Evolutionary conservation across 1,140 invertebrate species (phyloP).

Genomic region (Metopolophium dirhodum): DNA sequence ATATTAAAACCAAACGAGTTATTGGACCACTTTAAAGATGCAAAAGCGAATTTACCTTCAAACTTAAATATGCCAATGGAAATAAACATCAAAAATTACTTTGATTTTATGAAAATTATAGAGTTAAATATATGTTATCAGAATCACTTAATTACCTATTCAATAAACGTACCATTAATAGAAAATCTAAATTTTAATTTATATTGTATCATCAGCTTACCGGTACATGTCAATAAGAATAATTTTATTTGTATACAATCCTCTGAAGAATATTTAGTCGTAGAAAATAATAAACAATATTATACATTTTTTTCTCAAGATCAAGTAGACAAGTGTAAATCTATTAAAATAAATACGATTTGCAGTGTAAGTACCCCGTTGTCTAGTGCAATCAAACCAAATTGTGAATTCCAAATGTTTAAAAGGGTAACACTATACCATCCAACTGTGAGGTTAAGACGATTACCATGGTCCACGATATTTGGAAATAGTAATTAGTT

Average conservation of each 20-base stretch:
- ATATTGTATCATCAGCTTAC: background rate
- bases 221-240: background rate
- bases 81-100: background rate
- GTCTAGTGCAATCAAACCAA: too few relatives aligned
- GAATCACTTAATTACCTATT: background rate
- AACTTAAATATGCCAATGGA: background rate
- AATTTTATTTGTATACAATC: slow-evolving; percentile 9
- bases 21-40: background rate
- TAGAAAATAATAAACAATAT: background rate
- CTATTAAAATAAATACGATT: too few relatives aligned
- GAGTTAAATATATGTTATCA: background rate
- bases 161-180: background rate
- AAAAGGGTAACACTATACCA: background rate
- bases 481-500: background rate
- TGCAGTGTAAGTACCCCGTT: too few relatives aligned
- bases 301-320: background rate
- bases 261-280: background rate
- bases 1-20: background rate
- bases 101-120: background rate
- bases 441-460: background rate
- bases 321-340: too few relatives aligned
- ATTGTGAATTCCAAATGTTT: background rate
- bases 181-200: background rate
- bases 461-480: background rate
- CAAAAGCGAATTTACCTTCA: background rate